Percentiles rank a stretch among this genome's conserved stretches.
phyloP scores from a whole-genome alignment of 2,113 vertebrate genomes.

The Scatophagus argus region DNA sequence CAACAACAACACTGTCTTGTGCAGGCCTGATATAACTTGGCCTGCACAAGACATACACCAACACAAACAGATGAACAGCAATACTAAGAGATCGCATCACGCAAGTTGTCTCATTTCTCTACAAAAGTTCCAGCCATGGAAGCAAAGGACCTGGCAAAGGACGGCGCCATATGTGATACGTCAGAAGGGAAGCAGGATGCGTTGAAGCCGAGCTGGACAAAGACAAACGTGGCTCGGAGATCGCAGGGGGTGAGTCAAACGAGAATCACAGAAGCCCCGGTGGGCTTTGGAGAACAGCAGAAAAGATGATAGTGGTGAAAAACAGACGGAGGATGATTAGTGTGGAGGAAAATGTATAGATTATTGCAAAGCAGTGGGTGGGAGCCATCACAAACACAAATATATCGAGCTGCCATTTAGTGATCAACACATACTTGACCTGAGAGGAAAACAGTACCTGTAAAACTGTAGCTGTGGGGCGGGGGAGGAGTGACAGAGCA shows the following conservation, averaged over 20 bases:
- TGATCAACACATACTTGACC: not conserved
- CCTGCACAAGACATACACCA: not conserved
- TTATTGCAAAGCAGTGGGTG: not conserved
- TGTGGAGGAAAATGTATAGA: not conserved
- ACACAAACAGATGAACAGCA: slow-evolving; percentile 7
- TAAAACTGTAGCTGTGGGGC: not conserved
- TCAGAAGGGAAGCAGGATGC: slow-evolving; percentile 15
- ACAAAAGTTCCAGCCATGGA: slow-evolving; percentile 7
- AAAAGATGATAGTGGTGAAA: slow-evolving; percentile 9
- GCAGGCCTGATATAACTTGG: too few species aligned
- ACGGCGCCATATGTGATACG: slow-evolving; percentile 22
- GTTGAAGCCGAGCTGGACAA: slow-evolving; percentile 29
- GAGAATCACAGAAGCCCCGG: not conserved
- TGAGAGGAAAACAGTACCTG: not conserved
- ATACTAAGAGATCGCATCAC: slow-evolving; percentile 15
- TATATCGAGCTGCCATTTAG: not conserved
- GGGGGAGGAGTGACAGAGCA: not conserved
- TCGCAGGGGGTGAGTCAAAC: not conserved
- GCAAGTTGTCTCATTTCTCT: slow-evolving; percentile 19
- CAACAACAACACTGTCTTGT: too few species aligned
- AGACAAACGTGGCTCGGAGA: slow-evolving; percentile 42
- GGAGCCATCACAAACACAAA: not conserved
- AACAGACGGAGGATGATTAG: slow-evolving; percentile 1
- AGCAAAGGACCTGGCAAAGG: slow-evolving; percentile 18
- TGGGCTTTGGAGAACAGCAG: slow-evolving; percentile 25